A percentile compares a stretch with the other conserved stretches of the same genome.
phyloP scores from a whole-genome alignment of 1,140 invertebrate genomes.

The Cyphomyrmex costatus region DNA sequence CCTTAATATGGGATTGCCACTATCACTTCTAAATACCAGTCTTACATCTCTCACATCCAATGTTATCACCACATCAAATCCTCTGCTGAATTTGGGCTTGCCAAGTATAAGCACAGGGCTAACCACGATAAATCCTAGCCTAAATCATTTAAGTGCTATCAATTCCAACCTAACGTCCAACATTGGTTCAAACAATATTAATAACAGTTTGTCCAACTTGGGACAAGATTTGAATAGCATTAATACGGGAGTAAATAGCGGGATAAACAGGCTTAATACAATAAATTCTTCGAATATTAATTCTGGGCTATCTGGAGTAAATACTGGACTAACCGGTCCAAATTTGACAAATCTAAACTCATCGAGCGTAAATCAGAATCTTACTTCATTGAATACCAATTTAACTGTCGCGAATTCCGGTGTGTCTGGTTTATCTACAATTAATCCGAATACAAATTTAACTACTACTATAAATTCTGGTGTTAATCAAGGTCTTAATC shows the following conservation, averaged over 20 bases:
- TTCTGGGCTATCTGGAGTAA: conserved; percentile 82
- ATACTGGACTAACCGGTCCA: conserved; percentile 80
- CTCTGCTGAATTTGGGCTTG: conserved; percentile 85
- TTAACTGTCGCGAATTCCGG: conserved; percentile 73
- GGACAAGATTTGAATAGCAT: conserved; percentile 84
- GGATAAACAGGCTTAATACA: conserved; percentile 82
- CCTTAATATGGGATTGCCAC: conserved; percentile 87
- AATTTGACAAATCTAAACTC: conserved; percentile 82
- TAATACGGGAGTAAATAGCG: conserved; percentile 83
- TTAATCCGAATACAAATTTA: conserved; percentile 78
- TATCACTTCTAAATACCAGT: conserved; percentile 85
- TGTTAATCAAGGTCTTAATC: conserved; percentile 81
- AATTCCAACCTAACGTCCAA: conserved; percentile 84
- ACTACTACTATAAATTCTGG: conserved; percentile 78
- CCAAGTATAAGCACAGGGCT: conserved; percentile 85
- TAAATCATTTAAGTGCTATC: conserved; percentile 85
- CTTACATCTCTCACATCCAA: conserved; percentile 85
- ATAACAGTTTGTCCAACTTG: conserved; percentile 82
- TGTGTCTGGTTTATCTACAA: conserved; percentile 74
- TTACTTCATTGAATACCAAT: conserved; percentile 78
- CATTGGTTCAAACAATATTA: conserved; percentile 85
- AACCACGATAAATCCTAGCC: conserved; percentile 84
- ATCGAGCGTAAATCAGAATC: conserved; percentile 81
- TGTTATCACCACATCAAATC: conserved; percentile 86
- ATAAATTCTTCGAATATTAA: conserved; percentile 84